Evolutionary conservation across 2,797 vertebrate genomes (phyloP).

Genomic region (Knipowitschia caucasica): DNA sequence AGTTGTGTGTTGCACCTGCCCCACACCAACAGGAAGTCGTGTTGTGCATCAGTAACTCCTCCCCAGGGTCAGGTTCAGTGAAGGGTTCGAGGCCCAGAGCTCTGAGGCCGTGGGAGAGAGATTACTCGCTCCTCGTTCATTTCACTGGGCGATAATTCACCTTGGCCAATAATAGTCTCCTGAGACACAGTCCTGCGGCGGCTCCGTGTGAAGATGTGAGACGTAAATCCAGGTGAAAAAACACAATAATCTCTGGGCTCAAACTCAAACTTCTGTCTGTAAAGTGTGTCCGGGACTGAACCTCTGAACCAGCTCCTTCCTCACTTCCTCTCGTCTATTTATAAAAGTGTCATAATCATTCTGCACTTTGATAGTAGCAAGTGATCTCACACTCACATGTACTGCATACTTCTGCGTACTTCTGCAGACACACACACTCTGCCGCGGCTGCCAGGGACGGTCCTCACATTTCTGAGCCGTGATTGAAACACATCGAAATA

Average conservation of each 20-base stretch:
- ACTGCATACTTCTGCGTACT: too few relatives aligned
- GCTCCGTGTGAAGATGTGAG: conserved; percentile 17
- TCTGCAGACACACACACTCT: conserved; percentile 46
- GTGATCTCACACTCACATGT: conserved; percentile 59
- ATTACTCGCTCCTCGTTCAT: conserved; percentile 38
- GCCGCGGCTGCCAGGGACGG: conserved; percentile 48
- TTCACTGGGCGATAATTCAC: conserved; percentile 52
- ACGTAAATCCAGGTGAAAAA: conserved; percentile 23
- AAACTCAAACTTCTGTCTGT: background rate
- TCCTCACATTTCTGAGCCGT: conserved; percentile 55
- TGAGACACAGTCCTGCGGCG: conserved; percentile 30
- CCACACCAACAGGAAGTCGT: background rate
- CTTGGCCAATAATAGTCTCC: conserved; percentile 44
- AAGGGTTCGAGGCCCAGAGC: conserved; percentile 13
- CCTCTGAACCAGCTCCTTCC: conserved; percentile 55
- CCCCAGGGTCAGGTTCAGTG: too few relatives aligned
- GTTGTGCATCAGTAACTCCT: conserved; percentile 17
- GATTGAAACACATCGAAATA: conserved; percentile 57
- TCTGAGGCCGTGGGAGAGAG: conserved; percentile 28
- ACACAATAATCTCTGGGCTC: background rate
- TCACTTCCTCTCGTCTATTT: conserved; percentile 75
- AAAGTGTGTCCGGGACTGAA: conserved; percentile 14
- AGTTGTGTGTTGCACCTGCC: too few relatives aligned
- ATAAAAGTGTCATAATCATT: conserved; percentile 75
- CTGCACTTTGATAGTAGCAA: conserved; percentile 74